phyloP scores from a whole-genome alignment of 2,113 vertebrate species.

The Bubo scandiacus region DNA sequence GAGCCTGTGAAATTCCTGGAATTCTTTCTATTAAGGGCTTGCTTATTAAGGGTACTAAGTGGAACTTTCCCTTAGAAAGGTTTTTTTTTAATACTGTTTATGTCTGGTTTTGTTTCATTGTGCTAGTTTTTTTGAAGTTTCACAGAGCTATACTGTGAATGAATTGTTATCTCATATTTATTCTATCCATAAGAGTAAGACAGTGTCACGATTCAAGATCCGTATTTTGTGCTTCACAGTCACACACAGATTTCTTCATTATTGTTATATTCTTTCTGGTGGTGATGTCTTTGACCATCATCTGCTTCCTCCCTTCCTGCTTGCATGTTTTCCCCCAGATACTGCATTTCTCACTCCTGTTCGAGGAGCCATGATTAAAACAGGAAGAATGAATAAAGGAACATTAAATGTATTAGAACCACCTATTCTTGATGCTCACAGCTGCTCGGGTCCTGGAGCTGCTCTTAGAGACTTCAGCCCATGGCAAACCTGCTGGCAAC shows the following conservation, averaged over 20 bases:
- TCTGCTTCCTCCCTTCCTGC: background rate
- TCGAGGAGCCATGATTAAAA: background rate
- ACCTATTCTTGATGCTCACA: background rate
- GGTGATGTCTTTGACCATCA: background rate
- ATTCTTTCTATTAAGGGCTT: background rate
- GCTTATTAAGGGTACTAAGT: background rate
- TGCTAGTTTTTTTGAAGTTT: too few species aligned
- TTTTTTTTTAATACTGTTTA: too few species aligned
- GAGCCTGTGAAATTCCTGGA: background rate
- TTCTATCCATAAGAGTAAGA: background rate
- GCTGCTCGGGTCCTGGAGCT: background rate
- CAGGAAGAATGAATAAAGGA: background rate
- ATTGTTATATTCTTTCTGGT: background rate
- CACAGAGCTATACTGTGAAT: background rate
- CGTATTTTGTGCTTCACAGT: background rate
- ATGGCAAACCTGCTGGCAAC: background rate
- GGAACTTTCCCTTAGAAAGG: background rate
- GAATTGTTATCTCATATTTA: background rate
- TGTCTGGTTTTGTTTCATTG: background rate
- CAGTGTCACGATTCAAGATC: background rate
- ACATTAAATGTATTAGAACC: background rate
- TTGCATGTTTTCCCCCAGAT: background rate
- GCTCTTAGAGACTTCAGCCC: background rate
- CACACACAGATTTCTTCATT: background rate
- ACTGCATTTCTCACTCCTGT: background rate